Evolutionary conservation across 2,113 vertebrate species (phyloP).

Genomic region (Vulpes lagopus): DNA sequence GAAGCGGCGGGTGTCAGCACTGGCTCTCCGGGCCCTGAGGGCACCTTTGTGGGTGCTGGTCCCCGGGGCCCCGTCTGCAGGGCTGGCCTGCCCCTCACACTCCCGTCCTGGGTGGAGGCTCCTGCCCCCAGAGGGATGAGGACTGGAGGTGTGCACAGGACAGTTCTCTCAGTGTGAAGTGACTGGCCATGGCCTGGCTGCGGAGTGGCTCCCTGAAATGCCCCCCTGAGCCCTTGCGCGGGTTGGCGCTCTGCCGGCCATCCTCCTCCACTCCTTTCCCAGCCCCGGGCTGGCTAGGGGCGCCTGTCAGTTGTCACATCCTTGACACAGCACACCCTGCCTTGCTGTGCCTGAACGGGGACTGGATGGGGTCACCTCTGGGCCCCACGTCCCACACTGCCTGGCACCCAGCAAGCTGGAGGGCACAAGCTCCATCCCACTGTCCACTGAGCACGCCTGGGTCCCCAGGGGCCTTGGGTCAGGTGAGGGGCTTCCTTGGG

Average conservation of each 20-base stretch:
- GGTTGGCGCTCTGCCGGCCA: fast-evolving
- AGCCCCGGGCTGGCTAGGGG: fast-evolving
- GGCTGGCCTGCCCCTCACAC: neutral
- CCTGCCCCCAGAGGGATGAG: fast-evolving
- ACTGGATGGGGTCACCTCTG: neutral
- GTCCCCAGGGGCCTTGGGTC: neutral
- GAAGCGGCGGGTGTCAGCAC: neutral
- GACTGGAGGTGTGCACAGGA: fast-evolving
- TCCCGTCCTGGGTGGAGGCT: fast-evolving
- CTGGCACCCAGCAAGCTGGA: no score
- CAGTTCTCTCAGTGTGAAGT: fast-evolving
- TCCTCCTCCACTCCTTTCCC: neutral
- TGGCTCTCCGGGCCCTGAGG: neutral
- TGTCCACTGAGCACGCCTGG: neutral
- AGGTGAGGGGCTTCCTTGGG: neutral
- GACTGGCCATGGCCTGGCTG: neutral
- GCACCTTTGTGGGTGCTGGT: fast-evolving
- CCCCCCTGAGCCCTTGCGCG: no score
- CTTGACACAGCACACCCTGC: neutral
- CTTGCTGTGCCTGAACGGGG: neutral
- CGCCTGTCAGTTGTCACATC: fast-evolving
- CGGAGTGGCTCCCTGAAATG: neutral
- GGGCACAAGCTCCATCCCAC: no score
- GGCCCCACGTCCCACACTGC: fast-evolving
- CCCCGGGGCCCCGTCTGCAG: fast-evolving